Conservation (phyloP, 64 coral and sea anemone species). For the Pachyseris speciosa region DNA sequence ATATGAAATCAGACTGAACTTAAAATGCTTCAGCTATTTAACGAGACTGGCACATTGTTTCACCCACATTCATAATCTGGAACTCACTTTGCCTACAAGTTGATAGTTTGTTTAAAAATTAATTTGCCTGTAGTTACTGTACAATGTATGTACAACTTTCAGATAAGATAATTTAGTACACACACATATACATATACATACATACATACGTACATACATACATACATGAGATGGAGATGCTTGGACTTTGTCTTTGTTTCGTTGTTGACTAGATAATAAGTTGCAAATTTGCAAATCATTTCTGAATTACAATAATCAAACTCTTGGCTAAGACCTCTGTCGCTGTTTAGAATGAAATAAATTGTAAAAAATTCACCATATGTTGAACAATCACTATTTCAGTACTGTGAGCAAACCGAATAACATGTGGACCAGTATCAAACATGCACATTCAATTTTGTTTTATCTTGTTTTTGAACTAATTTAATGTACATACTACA, state of each 20-base stretch:
- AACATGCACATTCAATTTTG: not conserved
- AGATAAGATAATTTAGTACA: not conserved
- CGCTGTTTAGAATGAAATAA: too few relatives aligned
- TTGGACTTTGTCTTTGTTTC: not conserved
- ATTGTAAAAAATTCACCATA: too few relatives aligned
- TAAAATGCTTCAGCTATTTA: too few relatives aligned
- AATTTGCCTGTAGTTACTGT: too few relatives aligned
- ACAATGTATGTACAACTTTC: too few relatives aligned
- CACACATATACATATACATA: too few relatives aligned
- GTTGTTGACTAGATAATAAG: not conserved
- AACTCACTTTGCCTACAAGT: too few relatives aligned
- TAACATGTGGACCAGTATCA: conserved; percentile 11
- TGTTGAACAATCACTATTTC: too few relatives aligned
- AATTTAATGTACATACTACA: not conserved
- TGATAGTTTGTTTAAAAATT: too few relatives aligned
- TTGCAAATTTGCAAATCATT: not conserved
- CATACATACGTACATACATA: too few relatives aligned
- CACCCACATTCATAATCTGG: not conserved
- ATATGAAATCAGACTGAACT: too few relatives aligned
- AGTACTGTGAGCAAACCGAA: not conserved
- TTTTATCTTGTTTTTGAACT: not conserved
- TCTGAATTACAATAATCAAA: not conserved
- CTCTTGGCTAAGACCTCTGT: not conserved
- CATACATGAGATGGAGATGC: not conserved
- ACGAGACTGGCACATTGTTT: too few relatives aligned